Base-by-base conservation (phyloP, 2,797 vertebrate genomes). In the Neostethus bicornis region DNA sequence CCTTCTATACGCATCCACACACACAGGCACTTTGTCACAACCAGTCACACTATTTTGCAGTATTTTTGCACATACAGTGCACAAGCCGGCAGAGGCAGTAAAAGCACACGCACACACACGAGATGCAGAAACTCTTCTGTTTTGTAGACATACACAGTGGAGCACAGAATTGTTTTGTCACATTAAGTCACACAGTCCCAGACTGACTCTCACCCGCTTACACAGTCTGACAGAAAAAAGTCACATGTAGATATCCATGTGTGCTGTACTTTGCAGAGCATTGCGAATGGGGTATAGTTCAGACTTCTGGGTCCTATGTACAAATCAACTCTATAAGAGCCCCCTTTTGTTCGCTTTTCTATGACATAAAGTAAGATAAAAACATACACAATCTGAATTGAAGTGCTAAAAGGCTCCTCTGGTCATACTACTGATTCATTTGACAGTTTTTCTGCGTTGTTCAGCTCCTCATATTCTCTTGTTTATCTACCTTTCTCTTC, bases 81-180 rank as follows among this genome's bases (percentile, higher is more conserved):
- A 23, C 31, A 49, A 53, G 16, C 25, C 13, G n/a, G 35, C 13
- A 16, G 34, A 20, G n/a, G 28, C 51, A 24, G 38, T 28, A 20
- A 31, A 35, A 19, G n/a, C 24, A 24, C 14, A 0, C 46, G 37
- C 2, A 21, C 37, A 17, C 29, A 13, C 53, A 31, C 19, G n/a
- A 51, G n/a, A 35, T 7, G 14, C 19, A 34, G 25, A 13, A 38
- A 3, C 52, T 35, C 1, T 51, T 52, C 46, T 31, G 29, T 56
- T 63, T 70, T 28, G 29, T 21, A 48, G 20, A 51, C 51, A 21
- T 20, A 60, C 72, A 37, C 44, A 43, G 60, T 19, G 26, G 0
- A 59, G 66, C 70, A 20, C 51, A 52, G 50, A 37, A 59, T 70
- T 41, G 38, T 58, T 45, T 52, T 62, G 59, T 72, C 75, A 70